Evolutionary conservation across 2,888 invertebrate species (phyloP), one percentile per base, ranked within the genome.

Genomic region (Urechis unicinctus): DNA sequence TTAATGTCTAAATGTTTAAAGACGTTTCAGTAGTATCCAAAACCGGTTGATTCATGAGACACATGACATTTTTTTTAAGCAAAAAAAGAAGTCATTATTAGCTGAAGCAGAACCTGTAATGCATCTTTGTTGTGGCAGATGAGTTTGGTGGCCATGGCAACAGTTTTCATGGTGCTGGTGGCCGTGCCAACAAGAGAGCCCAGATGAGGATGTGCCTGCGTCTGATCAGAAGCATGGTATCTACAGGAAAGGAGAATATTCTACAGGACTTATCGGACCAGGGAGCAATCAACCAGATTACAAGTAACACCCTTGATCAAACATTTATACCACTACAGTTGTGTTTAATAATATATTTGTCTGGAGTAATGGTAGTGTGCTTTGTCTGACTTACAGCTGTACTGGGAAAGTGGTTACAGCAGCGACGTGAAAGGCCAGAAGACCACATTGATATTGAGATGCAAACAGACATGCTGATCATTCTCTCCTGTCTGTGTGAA

Each of bases 381-480:
- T n/a, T n/a, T n/a, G n/a, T n/a, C n/a, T n/a, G n/a, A n/a, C 22
- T 31, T 30, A 22, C 47, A 60, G 58, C 50, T 3, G 58, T 60
- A n/a, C 45, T 60, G 47, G 2, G 41, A 13, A 25, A 3, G 45
- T 59, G 49, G 5, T 5, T 4, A 44, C 42, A 21, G 25, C 6
- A 24, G 25, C 13, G 44, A 52, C 26, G 44, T 28, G 28, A n/a
- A 52, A 52, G 31, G n/a, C 24, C 31, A 25, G 50, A 56, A 68
- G 73, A 72, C 61, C 62, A 69, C 4, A 65, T 77, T 9, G 75
- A 75, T 57, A 68, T 77, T 17, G 77, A 78, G 66, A 77, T 77
- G 73, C 75, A 77, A 68, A 68, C 72, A n/a, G 76, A 77, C 61
- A 76, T 75, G 67, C 66, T 78, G 42, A 67, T 76, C 59, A 75